Percentiles rank a stretch among this genome's conserved stretches.
Evolutionary conservation across 2,888 invertebrate species (phyloP).

Genomic region (Ophonus ardosiacus): DNA sequence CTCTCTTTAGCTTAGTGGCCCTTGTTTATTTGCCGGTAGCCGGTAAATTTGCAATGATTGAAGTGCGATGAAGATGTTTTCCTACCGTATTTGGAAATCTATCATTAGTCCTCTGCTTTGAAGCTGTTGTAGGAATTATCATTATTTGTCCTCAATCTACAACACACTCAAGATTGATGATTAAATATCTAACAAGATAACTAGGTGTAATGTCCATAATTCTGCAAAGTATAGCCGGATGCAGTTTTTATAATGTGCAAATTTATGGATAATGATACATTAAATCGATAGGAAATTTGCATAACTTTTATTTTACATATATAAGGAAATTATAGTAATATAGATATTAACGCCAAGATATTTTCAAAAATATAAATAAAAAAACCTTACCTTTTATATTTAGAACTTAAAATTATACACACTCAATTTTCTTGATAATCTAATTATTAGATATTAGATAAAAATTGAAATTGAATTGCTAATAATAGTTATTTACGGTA

Average conservation of each 20-base stretch:
- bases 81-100: constrained; percentile 34
- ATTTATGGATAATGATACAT: constrained; percentile 22
- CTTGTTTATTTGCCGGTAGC: constrained; percentile 8
- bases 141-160: not conserved
- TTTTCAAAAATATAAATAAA: too few species aligned
- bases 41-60: constrained; percentile 5
- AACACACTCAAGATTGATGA: not conserved
- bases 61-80: constrained; percentile 34
- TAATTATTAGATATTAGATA: too few species aligned
- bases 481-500: too few species aligned
- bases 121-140: constrained; percentile 21
- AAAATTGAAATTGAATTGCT: too few species aligned
- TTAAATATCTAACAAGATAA: constrained; percentile 20
- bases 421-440: too few species aligned
- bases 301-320: not conserved
- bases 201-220: constrained; percentile 17
- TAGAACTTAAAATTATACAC: too few species aligned
- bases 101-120: constrained; percentile 34
- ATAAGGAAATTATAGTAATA: not conserved
- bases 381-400: too few species aligned
- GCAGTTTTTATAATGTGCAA: constrained; percentile 3
- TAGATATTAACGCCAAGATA: not conserved
- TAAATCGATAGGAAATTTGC: constrained; percentile 15
- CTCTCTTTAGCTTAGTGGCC: not conserved
- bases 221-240: not conserved